Evolutionary conservation across 2,113 vertebrate species (phyloP).

Genomic region (Orientallactaga bullata): DNA sequence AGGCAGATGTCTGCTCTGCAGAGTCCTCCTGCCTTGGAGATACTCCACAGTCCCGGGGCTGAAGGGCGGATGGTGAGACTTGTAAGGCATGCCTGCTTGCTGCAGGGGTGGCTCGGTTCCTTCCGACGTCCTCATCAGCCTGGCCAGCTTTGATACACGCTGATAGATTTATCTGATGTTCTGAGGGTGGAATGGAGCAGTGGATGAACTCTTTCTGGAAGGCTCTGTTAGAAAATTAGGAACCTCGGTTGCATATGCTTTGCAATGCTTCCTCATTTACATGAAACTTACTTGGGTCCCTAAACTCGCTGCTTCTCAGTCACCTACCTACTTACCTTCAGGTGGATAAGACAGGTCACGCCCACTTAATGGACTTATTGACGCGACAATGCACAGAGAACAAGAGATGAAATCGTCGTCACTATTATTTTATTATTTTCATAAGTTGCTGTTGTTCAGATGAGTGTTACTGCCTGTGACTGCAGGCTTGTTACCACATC

Average conservation of each 20-base stretch:
- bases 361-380: neutral
- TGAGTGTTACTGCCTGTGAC: neutral
- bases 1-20: neutral
- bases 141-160: constrained; percentile 9
- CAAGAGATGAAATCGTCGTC: neutral
- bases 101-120: neutral
- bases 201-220: constrained; percentile 22
- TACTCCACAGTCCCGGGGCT: neutral
- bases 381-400: neutral
- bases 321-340: neutral
- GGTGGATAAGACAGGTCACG: accelerated
- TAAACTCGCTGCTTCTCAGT: neutral
- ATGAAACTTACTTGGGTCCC: neutral
- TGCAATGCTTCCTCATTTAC: neutral
- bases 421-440: neutral
- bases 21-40: neutral
- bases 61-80: neutral
- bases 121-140: neutral
- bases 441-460: neutral
- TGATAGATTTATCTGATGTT: neutral
- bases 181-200: neutral
- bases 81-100: neutral
- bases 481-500: neutral
- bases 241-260: too few species aligned
- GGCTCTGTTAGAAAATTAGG: neutral